Evolutionary conservation across 2,888 invertebrate genomes (phyloP).

Genomic region (Octonoba sinensis): DNA sequence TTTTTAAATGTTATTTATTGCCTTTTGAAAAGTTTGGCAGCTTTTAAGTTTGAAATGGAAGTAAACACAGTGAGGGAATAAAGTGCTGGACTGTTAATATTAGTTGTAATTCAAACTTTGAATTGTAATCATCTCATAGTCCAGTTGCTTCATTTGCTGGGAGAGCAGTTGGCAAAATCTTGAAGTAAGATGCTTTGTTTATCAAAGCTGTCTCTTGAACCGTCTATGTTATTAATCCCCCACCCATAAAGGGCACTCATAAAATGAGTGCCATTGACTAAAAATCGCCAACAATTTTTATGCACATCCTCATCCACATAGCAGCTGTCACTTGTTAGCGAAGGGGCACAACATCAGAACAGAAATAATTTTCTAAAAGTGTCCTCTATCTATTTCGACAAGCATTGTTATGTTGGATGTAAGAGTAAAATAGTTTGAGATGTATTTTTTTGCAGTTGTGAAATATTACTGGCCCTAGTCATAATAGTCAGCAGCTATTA

Average conservation of each 20-base stretch:
- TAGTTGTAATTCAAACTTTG: no score
- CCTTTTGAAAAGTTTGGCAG: slow-evolving; percentile 58
- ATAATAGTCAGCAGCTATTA: slow-evolving; percentile 60
- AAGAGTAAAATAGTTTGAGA: slow-evolving; percentile 48
- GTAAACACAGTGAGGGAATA: slow-evolving; percentile 21
- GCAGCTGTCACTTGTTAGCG: slow-evolving; percentile 62
- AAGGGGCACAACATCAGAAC: slow-evolving; percentile 46
- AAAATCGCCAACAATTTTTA: slow-evolving; percentile 28
- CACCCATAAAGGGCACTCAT: background rate
- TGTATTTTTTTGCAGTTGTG: slow-evolving; percentile 55
- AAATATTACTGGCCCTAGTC: slow-evolving; percentile 61
- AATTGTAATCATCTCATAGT: no score
- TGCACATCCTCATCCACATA: slow-evolving; percentile 21
- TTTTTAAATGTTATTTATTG: slow-evolving; percentile 58
- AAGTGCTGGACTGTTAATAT: background rate
- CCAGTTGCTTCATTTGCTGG: no score
- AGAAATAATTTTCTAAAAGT: slow-evolving; percentile 39
- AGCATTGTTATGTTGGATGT: slow-evolving; percentile 60
- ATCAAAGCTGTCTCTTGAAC: slow-evolving; percentile 40
- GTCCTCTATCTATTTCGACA: slow-evolving; percentile 50
- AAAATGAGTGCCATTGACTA: slow-evolving; percentile 5
- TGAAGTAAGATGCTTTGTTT: slow-evolving; percentile 12
- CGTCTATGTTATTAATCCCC: slow-evolving; percentile 30
- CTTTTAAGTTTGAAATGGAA: slow-evolving; percentile 40
- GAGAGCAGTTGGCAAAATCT: no score